Evolutionary conservation across 2,113 vertebrate genomes (phyloP).

Genomic region (Austrofundulus limnaeus): DNA sequence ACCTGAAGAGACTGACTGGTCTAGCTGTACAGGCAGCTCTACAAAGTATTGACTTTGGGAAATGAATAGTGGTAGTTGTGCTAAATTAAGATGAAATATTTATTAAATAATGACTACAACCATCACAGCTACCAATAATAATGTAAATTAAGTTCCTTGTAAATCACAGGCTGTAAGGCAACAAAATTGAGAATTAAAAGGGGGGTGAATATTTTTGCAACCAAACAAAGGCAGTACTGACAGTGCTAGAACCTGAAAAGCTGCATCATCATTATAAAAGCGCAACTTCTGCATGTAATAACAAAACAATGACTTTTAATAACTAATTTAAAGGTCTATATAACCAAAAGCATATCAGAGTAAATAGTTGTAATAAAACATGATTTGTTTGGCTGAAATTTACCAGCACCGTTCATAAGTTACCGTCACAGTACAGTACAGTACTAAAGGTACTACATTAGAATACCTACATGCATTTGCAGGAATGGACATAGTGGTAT

Average conservation of each 20-base stretch:
- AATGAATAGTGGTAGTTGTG: too few species aligned
- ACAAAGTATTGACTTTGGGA: too few species aligned
- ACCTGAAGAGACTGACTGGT: too few species aligned
- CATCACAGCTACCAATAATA: too few species aligned
- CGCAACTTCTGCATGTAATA: too few species aligned
- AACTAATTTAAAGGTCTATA: slow-evolving; percentile 42
- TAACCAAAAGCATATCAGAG: slow-evolving; percentile 55
- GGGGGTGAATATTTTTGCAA: too few species aligned
- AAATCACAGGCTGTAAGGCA: too few species aligned
- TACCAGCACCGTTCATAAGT: slow-evolving; percentile 54
- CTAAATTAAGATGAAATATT: too few species aligned
- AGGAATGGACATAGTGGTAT: slow-evolving; percentile 34
- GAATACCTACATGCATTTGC: slow-evolving; percentile 38
- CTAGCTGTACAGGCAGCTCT: too few species aligned
- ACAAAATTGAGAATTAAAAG: too few species aligned
- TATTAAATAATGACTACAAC: too few species aligned
- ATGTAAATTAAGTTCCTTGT: too few species aligned
- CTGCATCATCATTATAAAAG: slow-evolving; percentile 30
- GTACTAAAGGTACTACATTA: slow-evolving; percentile 18
- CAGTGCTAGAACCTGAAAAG: slow-evolving; percentile 17
- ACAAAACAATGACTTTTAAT: slow-evolving; percentile 26
- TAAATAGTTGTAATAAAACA: slow-evolving; percentile 28
- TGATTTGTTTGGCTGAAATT: slow-evolving; percentile 42
- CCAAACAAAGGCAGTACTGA: neutral
- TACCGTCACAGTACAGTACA: slow-evolving; percentile 55